Evolutionary conservation across 2,113 vertebrate genomes (phyloP), one percentile per base, ranked within the genome.

Genomic region (Myotis yumanensis): DNA sequence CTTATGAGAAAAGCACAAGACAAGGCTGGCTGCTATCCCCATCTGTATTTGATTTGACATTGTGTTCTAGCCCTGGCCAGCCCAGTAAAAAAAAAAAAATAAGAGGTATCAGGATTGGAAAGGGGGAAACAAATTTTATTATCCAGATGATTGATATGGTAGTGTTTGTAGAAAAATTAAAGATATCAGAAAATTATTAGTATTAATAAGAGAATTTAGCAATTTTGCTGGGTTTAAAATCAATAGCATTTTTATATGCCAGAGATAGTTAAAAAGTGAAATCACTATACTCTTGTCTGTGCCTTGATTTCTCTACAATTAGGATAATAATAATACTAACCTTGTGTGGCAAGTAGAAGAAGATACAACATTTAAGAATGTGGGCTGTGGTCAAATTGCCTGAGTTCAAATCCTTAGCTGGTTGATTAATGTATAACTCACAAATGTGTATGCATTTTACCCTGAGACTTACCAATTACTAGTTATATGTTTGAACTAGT

Each of bases 141-240:
- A 80, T 72, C 30, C 68, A 87, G 81, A 69, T 81, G 46, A 59
- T 59, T 1, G 22, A 37, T 69, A 93, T 7, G 30, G 20, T 69
- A 51, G 12, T 72, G 20, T 64, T 62, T 46, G 6, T 72, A 75
- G 64, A 90, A 90, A 84, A 84, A 62, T 66, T 40, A 90, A 59
- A 86, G 77, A 69, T 81, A 66, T 91, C 46, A 75, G 71, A 91
- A 95, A 93, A 54, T 75, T 73, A 16, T 75, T 90, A 71, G 18
- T 64, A 77, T 51, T 88, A 64, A 54, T 48, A 92, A 84, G 54
- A 73, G 15, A 93, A 57, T 62, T 72, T 81, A 80, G 30, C 25
- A 89, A 3, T 85, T 84, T 94, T 94, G 11, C 28, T 79, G 20
- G 46, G 8, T 86, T 32, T 82, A 32, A 79, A 92, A 52, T 62